These are phyloP conservation scores for Phymastichus coffea DNA, from an alignment of 1,140 invertebrate species.

Conservation along the genomic window DNA sequence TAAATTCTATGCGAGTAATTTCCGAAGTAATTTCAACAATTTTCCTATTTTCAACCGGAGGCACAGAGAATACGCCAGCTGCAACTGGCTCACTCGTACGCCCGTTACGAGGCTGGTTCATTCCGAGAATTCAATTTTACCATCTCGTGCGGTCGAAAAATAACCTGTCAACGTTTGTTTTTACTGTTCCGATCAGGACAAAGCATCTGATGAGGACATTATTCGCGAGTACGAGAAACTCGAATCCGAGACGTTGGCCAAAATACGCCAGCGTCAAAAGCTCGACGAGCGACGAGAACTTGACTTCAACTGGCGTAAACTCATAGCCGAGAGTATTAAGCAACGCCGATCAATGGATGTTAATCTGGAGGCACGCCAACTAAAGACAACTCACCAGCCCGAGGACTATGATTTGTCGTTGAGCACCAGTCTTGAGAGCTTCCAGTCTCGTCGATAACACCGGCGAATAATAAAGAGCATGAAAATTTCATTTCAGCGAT, in stretches of 20 bases:
- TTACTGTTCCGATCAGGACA: too few relatives aligned
- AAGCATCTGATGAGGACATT: slow-evolving; percentile 33
- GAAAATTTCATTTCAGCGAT: not conserved
- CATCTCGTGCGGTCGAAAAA: too few relatives aligned
- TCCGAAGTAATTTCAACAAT: too few relatives aligned
- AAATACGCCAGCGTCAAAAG: slow-evolving; percentile 28
- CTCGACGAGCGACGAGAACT: slow-evolving; percentile 30
- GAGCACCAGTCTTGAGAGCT: not conserved
- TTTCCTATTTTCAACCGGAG: too few relatives aligned
- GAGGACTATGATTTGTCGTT: not conserved
- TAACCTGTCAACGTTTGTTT: too few relatives aligned
- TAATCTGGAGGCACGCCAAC: slow-evolving; percentile 14
- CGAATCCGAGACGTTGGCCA: slow-evolving; percentile 30
- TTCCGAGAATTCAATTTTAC: too few relatives aligned
- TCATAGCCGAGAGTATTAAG: slow-evolving; percentile 30
- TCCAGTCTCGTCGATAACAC: not conserved
- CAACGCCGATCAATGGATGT: slow-evolving; percentile 30
- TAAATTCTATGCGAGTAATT: too few relatives aligned
- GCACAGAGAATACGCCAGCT: too few relatives aligned
- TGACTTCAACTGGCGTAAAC: slow-evolving; percentile 36
- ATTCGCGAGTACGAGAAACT: slow-evolving; percentile 38
- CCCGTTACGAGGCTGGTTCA: too few relatives aligned
- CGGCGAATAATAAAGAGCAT: not conserved
- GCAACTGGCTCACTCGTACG: too few relatives aligned
- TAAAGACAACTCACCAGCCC: not conserved